Base-by-base conservation (phyloP, 92 coral and sea anemone species). In the Zoanthus gigantus region DNA sequence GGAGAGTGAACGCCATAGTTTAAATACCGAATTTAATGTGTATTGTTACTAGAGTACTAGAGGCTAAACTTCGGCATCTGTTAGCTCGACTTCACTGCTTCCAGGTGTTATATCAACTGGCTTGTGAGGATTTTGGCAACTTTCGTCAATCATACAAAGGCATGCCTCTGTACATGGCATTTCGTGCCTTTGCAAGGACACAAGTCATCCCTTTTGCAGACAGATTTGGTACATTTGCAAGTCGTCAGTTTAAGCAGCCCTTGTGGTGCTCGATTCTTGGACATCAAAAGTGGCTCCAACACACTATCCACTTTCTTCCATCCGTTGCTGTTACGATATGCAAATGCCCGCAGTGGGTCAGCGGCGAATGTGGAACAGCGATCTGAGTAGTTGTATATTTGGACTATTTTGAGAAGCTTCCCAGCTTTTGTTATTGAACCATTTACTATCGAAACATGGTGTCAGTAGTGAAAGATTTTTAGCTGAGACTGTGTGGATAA, bases 201-300 rank as follows among this genome's bases (percentile, higher is more conserved):
- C 71, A 23, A 63, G 71, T 23, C 18, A 23, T 63, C 30, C 23
- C 23, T 63, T 37, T 23, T 63, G 71, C 71, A 63, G 10, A 16
- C 16, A 63, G 30, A 1, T 23, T 63, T 79, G 52, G 56, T 50
- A 50, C 92, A 91, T 30, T 67, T 77, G 50, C 94, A 91, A 13
- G 76, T 78, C 46, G 92, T 91, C 48, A 88, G 83, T 66, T 91
- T 92, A 6, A 91, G 54, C 79, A 91, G 86, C 31, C 89, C 65
- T 75, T 76, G 9, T 47, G 94, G 94, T 34, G 92, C 92, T 29
- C 92, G 90, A 69, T 92, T 88, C 58, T 89, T 85, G 15, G 92
- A 7, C 95, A 92, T 92, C 88, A 86, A 65, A 16, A 69, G 6
- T 47, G 91, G 86, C 58, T 61, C 56, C 76, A 91, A 71, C 9